Conservation (phyloP, 2,797 vertebrate species). For the Scolopax rusticola region DNA sequence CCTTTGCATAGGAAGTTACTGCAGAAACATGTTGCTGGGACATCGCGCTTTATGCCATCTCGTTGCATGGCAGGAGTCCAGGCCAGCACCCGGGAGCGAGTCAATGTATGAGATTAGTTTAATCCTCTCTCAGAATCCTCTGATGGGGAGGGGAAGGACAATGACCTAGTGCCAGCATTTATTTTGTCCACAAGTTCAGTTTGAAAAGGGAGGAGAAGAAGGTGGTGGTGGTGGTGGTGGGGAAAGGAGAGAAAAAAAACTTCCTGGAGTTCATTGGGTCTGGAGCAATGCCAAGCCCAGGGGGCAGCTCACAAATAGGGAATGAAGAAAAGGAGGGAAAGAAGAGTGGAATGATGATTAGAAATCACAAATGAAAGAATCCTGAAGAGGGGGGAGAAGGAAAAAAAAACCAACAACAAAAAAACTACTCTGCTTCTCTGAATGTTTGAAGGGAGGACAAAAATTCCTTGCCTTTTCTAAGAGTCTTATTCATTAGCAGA, state of each 20-base stretch:
- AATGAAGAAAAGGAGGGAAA: conserved; percentile 43
- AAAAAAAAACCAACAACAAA: neutral
- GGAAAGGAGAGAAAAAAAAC: neutral
- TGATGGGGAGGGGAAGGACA: conserved; percentile 57
- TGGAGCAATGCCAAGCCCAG: conserved; percentile 83
- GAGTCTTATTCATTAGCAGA: conserved; percentile 57
- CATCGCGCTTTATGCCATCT: conserved; percentile 19
- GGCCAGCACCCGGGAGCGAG: conserved; percentile 65
- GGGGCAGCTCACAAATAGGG: conserved; percentile 61
- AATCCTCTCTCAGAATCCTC: conserved; percentile 71
- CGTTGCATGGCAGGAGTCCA: conserved; percentile 55
- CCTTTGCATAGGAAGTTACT: conserved; percentile 62
- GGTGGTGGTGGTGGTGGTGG: neutral
- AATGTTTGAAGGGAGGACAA: conserved; percentile 1
- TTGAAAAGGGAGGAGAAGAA: conserved; percentile 66
- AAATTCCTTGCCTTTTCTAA: conserved; percentile 49
- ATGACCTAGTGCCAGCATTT: conserved; percentile 65
- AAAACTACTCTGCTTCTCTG: conserved; percentile 30
- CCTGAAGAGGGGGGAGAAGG: neutral
- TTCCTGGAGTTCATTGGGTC: conserved; percentile 58
- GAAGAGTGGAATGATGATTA: conserved; percentile 65
- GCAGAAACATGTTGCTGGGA: conserved; percentile 47
- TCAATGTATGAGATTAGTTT: conserved; percentile 73
- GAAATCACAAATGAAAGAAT: conserved; percentile 66
- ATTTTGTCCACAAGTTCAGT: conserved; percentile 70